A percentile compares a stretch with the other conserved stretches of the same genome.
Conservation (phyloP, 2,797 vertebrate species). For the Danio tinwini region DNA sequence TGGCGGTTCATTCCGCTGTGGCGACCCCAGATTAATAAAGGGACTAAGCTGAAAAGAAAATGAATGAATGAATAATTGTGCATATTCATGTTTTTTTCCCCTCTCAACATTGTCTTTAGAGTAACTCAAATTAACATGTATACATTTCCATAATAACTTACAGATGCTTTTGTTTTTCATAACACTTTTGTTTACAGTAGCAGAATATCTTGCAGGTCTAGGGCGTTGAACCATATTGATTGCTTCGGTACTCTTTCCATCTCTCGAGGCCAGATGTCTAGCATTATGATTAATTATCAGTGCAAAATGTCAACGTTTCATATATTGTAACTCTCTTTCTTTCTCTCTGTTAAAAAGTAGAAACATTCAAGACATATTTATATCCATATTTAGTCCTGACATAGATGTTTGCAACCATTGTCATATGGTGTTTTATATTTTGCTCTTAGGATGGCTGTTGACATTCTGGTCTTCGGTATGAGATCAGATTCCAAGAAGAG, state of each 20-base stretch:
- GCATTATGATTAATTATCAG: not conserved
- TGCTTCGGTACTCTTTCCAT: not conserved
- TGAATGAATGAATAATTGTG: too few relatives aligned
- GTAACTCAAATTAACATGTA: too few relatives aligned
- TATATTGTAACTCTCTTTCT: not conserved
- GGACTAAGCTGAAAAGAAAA: too few relatives aligned
- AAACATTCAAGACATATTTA: constrained; percentile 45
- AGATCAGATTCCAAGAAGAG: constrained; percentile 28
- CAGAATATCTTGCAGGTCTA: too few relatives aligned
- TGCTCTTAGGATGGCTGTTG: constrained; percentile 23
- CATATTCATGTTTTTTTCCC: too few relatives aligned
- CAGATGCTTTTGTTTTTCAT: too few relatives aligned
- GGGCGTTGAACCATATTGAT: too few relatives aligned
- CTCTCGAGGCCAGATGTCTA: constrained; percentile 6
- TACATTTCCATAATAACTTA: too few relatives aligned
- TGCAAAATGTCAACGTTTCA: constrained; percentile 5
- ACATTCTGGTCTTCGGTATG: constrained; percentile 32
- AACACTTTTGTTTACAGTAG: too few relatives aligned
- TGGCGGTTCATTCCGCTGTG: too few relatives aligned
- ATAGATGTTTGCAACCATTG: constrained; percentile 52
- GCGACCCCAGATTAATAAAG: too few relatives aligned
- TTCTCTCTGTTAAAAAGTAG: not conserved
- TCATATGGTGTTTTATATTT: constrained; percentile 19
- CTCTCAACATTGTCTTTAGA: too few relatives aligned
- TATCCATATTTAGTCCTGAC: constrained; percentile 46